Base-by-base conservation (phyloP, 2,797 vertebrate species). In the Otolemur crassicaudatus region DNA sequence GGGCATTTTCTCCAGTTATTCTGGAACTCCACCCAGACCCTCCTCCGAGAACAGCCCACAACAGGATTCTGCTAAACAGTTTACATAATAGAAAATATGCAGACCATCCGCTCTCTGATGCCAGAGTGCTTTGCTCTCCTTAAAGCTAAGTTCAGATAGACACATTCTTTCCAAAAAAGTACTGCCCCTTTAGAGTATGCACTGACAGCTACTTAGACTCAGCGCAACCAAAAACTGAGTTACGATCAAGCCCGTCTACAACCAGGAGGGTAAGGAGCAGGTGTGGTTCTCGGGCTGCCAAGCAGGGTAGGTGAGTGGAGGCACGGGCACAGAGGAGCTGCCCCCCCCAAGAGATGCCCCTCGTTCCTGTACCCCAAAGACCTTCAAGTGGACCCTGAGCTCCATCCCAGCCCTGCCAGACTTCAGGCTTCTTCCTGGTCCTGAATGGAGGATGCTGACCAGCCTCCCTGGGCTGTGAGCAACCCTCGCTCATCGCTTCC, bases 41-140 rank as follows among this genome's bases (percentile, higher is more conserved):
- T 76, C 16, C 27, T 27, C 53, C 34, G 31, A 67, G 40, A 80
- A 27, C 10, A 72, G 8, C 7, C 34, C 25, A 31, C 3, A 10
- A 19, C 29, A 81, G 75, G 11, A 29, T 25, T 20, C 34, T 19
- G 14, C 19, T 23, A 22, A 53, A 61, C 19, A 67, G 58, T 29
- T 40, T 3, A 37, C 16, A 60, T 37, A 60, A 56, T 0, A 31
- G 7, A 49, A n/a, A 63, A n/a, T 2, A 53, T 0, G 4, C 0
- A 80, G 81, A 43, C 8, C 22, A 12, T 8, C 1, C 14, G 27
- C 8, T 10, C 27, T 34, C 43, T 56, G 40, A 60, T 76, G 65
- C 8, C 60, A 37, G 4, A 49, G 19, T 9, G 29, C 6, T 13
- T 29, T 17, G 25, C 16, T 23, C 29, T 58, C 80, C 23, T 31